phyloP scores from a whole-genome alignment of 1,140 invertebrate species.

The Lamellibrachia luymesi region DNA sequence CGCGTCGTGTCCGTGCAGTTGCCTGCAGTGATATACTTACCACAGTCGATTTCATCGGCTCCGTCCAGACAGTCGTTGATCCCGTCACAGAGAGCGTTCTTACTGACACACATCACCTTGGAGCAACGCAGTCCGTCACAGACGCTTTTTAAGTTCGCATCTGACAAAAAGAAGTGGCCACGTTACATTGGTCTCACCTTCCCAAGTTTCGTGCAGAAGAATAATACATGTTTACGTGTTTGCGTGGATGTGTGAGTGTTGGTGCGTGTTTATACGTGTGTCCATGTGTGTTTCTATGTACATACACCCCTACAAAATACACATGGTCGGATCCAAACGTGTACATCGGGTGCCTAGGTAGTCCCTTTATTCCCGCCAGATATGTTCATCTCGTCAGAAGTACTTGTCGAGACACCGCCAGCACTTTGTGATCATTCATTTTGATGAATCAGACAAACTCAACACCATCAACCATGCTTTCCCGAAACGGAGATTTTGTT shows the following conservation, averaged over 20 bases:
- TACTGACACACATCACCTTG: background rate
- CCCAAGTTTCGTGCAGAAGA: background rate
- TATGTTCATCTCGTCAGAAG: background rate
- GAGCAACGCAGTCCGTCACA: background rate
- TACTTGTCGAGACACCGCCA: no score
- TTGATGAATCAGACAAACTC: no score
- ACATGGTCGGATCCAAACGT: no score
- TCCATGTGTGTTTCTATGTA: no score
- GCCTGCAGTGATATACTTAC: background rate
- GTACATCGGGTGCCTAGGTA: no score
- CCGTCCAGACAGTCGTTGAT: slow-evolving; percentile 51
- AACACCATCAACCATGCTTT: no score
- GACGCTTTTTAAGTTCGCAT: background rate
- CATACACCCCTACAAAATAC: no score
- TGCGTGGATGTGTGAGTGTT: background rate
- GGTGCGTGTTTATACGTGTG: no score
- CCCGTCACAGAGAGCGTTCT: slow-evolving; percentile 43
- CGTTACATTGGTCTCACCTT: background rate
- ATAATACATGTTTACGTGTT: background rate
- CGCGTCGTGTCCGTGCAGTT: background rate
- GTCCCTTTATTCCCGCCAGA: no score
- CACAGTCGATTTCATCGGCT: slow-evolving; percentile 54
- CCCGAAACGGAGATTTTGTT: no score
- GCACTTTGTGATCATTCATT: no score
- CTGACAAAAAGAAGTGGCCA: background rate